Conservation (phyloP, 2,797 vertebrate species). For the Acomys russatus region DNA sequence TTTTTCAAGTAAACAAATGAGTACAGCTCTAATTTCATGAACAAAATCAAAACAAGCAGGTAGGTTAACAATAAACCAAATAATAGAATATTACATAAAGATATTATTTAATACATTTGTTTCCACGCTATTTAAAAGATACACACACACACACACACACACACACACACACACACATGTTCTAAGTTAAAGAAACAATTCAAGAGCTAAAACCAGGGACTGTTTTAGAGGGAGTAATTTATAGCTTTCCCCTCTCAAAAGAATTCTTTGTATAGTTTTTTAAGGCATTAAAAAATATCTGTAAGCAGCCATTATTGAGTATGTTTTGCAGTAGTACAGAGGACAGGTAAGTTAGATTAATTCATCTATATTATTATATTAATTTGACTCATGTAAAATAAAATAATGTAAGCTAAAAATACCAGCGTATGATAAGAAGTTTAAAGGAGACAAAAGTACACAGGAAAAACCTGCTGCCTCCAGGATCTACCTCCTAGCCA, state of each 20-base stretch:
- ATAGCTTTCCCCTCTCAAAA: neutral
- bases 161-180: neutral
- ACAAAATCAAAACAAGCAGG: slow-evolving; percentile 15
- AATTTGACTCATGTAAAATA: slow-evolving; percentile 53
- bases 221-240: slow-evolving; percentile 31
- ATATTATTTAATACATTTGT: slow-evolving; percentile 21
- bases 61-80: slow-evolving; percentile 33
- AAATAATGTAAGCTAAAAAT: slow-evolving; percentile 10
- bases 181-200: slow-evolving; percentile 32
- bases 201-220: neutral
- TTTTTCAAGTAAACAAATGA: slow-evolving; percentile 48
- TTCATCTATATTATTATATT: slow-evolving; percentile 13
- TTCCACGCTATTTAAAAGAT: slow-evolving; percentile 43
- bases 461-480: neutral
- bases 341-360: slow-evolving; percentile 43
- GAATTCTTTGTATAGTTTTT: neutral
- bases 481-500: neutral
- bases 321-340: slow-evolving; percentile 9
- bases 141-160: neutral
- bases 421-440: neutral
- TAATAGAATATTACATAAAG: slow-evolving; percentile 38
- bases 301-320: slow-evolving; percentile 32
- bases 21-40: slow-evolving; percentile 7
- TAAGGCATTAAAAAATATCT: slow-evolving; percentile 15
- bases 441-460: slow-evolving; percentile 40